These are phyloP conservation scores for Flexamia atlantica DNA, from an alignment of 2,888 invertebrate genomes.

Conservation along the genomic window DNA sequence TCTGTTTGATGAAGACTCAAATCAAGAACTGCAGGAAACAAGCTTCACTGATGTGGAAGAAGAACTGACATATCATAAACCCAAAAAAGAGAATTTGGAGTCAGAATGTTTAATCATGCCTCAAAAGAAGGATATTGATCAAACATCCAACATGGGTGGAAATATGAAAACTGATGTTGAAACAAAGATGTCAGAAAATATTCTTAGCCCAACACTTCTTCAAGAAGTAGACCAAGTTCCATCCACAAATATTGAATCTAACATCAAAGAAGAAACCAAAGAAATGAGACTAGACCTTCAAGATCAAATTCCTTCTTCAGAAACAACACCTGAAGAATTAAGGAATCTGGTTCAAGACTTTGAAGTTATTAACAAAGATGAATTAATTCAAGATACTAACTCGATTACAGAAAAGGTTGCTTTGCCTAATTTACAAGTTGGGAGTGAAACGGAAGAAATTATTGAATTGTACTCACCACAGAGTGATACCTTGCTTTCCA, in stretches of 20 bases:
- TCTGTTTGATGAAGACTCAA: neutral
- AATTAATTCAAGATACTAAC: neutral
- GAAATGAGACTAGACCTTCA: constrained; percentile 46
- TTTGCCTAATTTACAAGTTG: neutral
- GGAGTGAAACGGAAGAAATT: neutral
- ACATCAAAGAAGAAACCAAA: constrained; percentile 7
- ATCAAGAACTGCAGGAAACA: constrained; percentile 33
- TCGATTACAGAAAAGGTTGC: neutral
- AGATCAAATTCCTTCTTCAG: neutral
- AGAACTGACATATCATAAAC: neutral
- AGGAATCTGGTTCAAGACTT: constrained; percentile 30
- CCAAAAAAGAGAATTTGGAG: neutral
- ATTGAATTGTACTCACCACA: neutral
- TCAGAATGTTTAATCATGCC: neutral
- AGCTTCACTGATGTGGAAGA: neutral
- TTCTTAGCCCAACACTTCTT: neutral
- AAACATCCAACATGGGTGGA: neutral
- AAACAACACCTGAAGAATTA: constrained; percentile 12
- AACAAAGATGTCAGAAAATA: neutral
- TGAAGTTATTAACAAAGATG: constrained; percentile 53
- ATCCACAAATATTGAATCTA: neutral
- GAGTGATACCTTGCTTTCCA: neutral
- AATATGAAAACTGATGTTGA: neutral
- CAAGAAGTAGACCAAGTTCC: neutral
- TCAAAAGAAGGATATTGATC: neutral